Percentiles rank a stretch among this genome's conserved stretches.
Evolutionary conservation across 1,140 invertebrate genomes (phyloP).

Genomic region (Drosophila lacteicornis): DNA sequence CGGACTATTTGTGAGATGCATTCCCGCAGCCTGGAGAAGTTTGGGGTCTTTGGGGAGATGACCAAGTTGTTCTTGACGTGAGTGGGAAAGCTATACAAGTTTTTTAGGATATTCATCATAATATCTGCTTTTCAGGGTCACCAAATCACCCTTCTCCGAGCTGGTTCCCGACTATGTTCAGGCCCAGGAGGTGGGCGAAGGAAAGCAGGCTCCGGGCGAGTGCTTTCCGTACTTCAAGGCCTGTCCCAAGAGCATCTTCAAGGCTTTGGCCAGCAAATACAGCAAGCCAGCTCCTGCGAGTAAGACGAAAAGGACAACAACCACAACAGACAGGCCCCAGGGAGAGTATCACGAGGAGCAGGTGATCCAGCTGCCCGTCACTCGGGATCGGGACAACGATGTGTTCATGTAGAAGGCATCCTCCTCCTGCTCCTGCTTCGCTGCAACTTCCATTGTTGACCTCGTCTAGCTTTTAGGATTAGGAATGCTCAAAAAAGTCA

Average conservation of each 20-base stretch:
- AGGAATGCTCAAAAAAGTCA: slow-evolving; percentile 75
- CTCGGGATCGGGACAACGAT: slow-evolving; percentile 32
- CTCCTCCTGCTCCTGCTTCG: not conserved
- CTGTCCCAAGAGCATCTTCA: slow-evolving; percentile 93
- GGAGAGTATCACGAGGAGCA: slow-evolving; percentile 73
- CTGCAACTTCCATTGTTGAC: slow-evolving; percentile 35
- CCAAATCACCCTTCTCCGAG: slow-evolving; percentile 91
- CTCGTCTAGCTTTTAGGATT: slow-evolving; percentile 55
- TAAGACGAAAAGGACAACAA: slow-evolving; percentile 34
- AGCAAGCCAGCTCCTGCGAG: slow-evolving; percentile 82
- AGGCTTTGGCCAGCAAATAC: slow-evolving; percentile 87
- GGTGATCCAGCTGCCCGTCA: slow-evolving; percentile 62
- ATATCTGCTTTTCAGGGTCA: slow-evolving; percentile 87
- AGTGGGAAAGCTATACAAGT: slow-evolving; percentile 72
- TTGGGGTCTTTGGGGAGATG: slow-evolving; percentile 92
- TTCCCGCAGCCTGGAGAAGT: slow-evolving; percentile 90
- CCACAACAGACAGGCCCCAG: slow-evolving; percentile 34
- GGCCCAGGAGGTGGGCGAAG: slow-evolving; percentile 90
- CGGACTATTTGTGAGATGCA: slow-evolving; percentile 94
- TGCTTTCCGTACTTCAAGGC: slow-evolving; percentile 93
- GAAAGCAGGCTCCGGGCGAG: slow-evolving; percentile 87
- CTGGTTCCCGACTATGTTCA: slow-evolving; percentile 91
- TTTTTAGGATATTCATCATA: not conserved
- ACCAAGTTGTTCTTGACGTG: slow-evolving; percentile 93
- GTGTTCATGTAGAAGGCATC: slow-evolving; percentile 59